Percentiles rank a stretch among this genome's conserved stretches.
These are phyloP conservation scores for Nematostella vectensis DNA, from an alignment of 92 coral and sea anemone species.

Conservation along the genomic window DNA sequence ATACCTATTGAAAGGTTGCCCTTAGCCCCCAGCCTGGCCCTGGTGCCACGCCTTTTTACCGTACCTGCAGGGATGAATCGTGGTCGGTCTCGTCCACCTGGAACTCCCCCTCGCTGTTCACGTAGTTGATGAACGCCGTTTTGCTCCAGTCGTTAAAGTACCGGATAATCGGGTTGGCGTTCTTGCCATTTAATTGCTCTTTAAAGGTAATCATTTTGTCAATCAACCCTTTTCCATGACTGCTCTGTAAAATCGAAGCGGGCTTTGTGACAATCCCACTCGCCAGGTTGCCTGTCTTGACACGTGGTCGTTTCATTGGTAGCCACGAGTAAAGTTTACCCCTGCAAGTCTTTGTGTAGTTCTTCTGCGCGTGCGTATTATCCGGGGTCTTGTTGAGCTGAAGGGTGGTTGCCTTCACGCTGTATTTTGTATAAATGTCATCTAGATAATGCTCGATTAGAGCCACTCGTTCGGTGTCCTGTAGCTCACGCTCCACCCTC, in stretches of 20 bases:
- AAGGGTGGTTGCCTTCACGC: conserved; percentile 10
- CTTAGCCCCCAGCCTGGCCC: too few relatives aligned
- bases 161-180: conserved; percentile 35
- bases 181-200: conserved; percentile 3
- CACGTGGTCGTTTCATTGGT: conserved; percentile 28
- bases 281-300: conserved; percentile 4
- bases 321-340: conserved; percentile 45
- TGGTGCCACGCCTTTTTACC: too few relatives aligned
- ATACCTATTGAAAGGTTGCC: too few relatives aligned
- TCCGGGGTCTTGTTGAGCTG: conserved; percentile 13
- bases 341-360: conserved; percentile 33
- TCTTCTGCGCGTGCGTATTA: conserved; percentile 11
- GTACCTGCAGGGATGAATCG: conserved; percentile 49
- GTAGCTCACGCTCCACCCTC: conserved; percentile 51
- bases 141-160: conserved; percentile 74
- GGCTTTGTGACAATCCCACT: conserved; percentile 46
- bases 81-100: conserved; percentile 29
- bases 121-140: conserved; percentile 53
- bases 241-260: conserved; percentile 41
- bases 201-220: conserved; percentile 46
- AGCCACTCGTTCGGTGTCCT: conserved; percentile 57
- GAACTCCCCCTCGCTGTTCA: conserved; percentile 55
- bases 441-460: conserved; percentile 62
- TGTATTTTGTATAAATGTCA: conserved; percentile 43
- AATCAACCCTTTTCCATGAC: conserved; percentile 16